phyloP scores from a whole-genome alignment of 2,113 vertebrate genomes.

The Pterocles gutturalis region DNA sequence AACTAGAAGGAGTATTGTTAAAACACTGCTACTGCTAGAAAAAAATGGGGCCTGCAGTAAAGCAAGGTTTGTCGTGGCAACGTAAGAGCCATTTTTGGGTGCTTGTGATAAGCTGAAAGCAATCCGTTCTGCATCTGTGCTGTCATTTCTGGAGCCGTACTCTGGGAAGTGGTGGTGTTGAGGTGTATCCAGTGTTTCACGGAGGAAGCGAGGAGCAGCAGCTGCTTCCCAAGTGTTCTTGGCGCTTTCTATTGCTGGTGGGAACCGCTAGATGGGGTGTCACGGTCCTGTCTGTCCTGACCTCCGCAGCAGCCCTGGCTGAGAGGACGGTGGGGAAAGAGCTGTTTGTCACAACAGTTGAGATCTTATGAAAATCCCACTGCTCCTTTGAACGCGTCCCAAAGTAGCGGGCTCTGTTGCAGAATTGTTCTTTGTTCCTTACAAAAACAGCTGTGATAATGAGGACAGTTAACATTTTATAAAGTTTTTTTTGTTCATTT shows the following conservation, averaged over 20 bases:
- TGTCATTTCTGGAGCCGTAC: background rate
- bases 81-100: background rate
- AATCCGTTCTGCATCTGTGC: background rate
- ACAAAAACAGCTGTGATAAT: background rate
- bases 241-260: fast-evolving
- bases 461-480: background rate
- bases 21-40: background rate
- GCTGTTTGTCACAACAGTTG: fast-evolving
- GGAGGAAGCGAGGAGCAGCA: background rate
- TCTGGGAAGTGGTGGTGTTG: fast-evolving
- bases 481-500: background rate
- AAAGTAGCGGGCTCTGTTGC: background rate
- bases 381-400: background rate
- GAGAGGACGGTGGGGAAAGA: background rate
- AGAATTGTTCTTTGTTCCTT: background rate
- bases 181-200: fast-evolving
- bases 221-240: fast-evolving
- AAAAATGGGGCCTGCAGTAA: background rate
- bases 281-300: background rate
- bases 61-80: background rate
- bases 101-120: background rate
- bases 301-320: background rate
- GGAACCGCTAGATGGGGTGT: background rate
- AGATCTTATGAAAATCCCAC: fast-evolving
- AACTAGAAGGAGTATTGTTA: background rate